Conservation (phyloP, 1,140 invertebrate species). For the Ips typographus region DNA sequence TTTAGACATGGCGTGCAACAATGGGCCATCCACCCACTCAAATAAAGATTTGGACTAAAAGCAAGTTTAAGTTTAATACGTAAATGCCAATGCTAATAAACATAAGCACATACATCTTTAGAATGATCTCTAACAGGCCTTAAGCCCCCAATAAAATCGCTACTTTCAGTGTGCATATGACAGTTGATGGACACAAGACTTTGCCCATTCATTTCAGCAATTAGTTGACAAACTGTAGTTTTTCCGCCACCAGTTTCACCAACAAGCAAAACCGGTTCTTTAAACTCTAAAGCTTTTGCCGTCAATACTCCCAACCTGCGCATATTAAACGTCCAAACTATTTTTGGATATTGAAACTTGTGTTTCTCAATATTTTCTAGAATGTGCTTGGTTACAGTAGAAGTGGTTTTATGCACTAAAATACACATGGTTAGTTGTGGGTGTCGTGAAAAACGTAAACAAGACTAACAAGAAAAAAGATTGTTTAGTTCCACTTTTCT, state of each 20-base stretch:
- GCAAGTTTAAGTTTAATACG: slow-evolving; percentile 13
- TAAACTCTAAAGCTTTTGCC: slow-evolving; percentile 84
- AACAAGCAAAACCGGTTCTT: slow-evolving; percentile 94
- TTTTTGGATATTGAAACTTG: slow-evolving; percentile 67
- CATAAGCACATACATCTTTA: slow-evolving; percentile 36
- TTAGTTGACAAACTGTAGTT: slow-evolving; percentile 93
- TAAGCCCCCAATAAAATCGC: slow-evolving; percentile 95
- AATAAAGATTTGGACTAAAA: slow-evolving; percentile 63
- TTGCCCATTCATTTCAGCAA: slow-evolving; percentile 68
- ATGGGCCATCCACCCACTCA: slow-evolving; percentile 97
- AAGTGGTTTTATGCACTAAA: slow-evolving; percentile 67
- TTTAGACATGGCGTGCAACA: slow-evolving; percentile 86
- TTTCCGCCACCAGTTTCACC: slow-evolving; percentile 99
- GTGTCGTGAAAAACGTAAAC: neutral
- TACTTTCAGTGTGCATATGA: slow-evolving; percentile 97
- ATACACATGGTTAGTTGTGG: slow-evolving; percentile 20
- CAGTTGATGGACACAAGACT: slow-evolving; percentile 87
- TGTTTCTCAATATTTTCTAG: slow-evolving; percentile 66
- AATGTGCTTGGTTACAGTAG: slow-evolving; percentile 73
- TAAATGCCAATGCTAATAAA: neutral
- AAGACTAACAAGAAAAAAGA: slow-evolving; percentile 67
- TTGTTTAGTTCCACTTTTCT: slow-evolving; percentile 70
- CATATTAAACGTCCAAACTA: slow-evolving; percentile 95
- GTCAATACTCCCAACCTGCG: slow-evolving; percentile 89
- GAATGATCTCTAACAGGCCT: slow-evolving; percentile 78